Percentiles rank a stretch among this genome's conserved stretches.
Evolutionary conservation across 1,140 invertebrate species (phyloP).

Genomic region (Penaeus japonicus): DNA sequence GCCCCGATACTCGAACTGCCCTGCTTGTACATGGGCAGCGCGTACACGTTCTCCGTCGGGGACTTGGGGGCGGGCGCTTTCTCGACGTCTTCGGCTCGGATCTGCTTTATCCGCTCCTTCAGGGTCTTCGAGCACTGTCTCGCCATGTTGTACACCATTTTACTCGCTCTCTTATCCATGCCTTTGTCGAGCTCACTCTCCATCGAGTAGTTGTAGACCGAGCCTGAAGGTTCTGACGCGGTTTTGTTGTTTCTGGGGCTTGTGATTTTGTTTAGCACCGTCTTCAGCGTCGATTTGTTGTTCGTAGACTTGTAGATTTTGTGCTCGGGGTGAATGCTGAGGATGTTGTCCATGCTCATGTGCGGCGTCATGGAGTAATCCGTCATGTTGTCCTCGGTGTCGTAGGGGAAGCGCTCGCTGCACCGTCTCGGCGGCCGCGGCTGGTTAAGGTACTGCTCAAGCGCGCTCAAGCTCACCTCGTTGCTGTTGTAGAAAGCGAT

Average conservation of each 20-base stretch:
- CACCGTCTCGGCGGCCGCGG: not conserved
- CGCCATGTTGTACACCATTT: slow-evolving; percentile 61
- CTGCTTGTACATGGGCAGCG: slow-evolving; percentile 71
- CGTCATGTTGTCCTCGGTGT: slow-evolving; percentile 67
- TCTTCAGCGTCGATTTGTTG: slow-evolving; percentile 65
- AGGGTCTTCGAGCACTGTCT: slow-evolving; percentile 64
- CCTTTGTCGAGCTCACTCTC: slow-evolving; percentile 38
- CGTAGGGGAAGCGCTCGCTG: slow-evolving; percentile 31
- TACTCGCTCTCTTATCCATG: slow-evolving; percentile 55
- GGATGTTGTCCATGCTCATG: slow-evolving; percentile 63
- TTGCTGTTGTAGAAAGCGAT: slow-evolving; percentile 48
- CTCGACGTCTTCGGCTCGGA: slow-evolving; percentile 50
- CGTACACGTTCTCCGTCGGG: not conserved
- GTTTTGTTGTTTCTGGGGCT: slow-evolving; percentile 37
- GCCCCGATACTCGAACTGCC: slow-evolving; percentile 83
- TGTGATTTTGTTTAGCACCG: slow-evolving; percentile 62
- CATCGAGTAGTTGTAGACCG: slow-evolving; percentile 22
- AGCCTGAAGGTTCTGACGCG: slow-evolving; percentile 33
- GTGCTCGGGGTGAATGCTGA: slow-evolving; percentile 77
- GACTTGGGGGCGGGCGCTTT: not conserved
- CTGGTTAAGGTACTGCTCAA: slow-evolving; percentile 34
- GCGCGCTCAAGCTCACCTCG: slow-evolving; percentile 32
- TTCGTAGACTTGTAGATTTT: slow-evolving; percentile 75
- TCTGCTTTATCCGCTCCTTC: slow-evolving; percentile 62
- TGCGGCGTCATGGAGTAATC: slow-evolving; percentile 66